Conservation (phyloP, 2,113 vertebrate genomes). For the Prunella fulvescens region DNA sequence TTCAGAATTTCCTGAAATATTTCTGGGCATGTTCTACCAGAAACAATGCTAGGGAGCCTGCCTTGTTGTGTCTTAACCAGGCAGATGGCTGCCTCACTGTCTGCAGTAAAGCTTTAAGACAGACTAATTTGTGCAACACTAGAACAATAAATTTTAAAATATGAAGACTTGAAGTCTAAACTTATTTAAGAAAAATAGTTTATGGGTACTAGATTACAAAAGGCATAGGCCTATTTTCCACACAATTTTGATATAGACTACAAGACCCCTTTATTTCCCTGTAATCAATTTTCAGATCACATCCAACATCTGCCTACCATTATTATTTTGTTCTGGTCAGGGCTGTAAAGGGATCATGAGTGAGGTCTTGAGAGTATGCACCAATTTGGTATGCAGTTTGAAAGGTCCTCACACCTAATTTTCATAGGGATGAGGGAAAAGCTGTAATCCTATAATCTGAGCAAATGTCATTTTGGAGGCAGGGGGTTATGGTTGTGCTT, state of each 20-base stretch:
- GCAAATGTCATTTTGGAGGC: neutral
- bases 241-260: neutral
- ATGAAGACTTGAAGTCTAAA: neutral
- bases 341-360: neutral
- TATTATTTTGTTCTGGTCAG: neutral
- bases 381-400: neutral
- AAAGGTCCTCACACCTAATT: neutral
- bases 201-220: neutral
- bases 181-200: neutral
- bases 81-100: neutral
- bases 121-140: neutral
- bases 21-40: neutral
- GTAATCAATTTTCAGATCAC: neutral
- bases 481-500: neutral
- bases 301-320: neutral
- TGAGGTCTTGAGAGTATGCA: neutral
- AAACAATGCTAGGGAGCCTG: neutral
- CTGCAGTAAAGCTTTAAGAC: neutral
- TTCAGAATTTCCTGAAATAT: neutral
- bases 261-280: accelerated
- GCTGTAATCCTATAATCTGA: neutral
- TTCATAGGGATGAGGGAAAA: neutral
- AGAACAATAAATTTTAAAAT: neutral
- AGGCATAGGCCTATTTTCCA: neutral
- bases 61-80: neutral